Evolutionary conservation across 2,888 invertebrate genomes (phyloP), one percentile per base, ranked within the genome.

Genomic region (Altica lythri): DNA sequence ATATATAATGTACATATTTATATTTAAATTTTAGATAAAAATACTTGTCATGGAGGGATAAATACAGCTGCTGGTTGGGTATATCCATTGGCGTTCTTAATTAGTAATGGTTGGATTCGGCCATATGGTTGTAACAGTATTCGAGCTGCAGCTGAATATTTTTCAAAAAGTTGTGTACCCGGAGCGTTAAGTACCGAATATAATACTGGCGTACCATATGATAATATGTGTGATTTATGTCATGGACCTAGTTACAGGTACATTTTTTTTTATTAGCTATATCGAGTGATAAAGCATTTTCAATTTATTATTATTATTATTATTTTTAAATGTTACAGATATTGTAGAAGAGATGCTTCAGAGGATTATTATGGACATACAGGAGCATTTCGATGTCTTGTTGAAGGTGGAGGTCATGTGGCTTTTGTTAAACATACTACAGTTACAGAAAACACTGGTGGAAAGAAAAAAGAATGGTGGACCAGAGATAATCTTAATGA

Each of bases 381-480:
- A 8, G 95, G 93, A 62, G 95, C 94, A 0, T 86, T 95, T 57
- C 82, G 93, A 32, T 97, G 97, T 73, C 82, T 97, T 57, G 91
- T 94, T 1, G 96, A 96, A 77, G 94, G 96, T 25, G 95, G 95
- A 2, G 97, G 97, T 0, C 88, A 93, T 70, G 94, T 97, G 3
- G 96, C 97, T 0, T 97, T 97, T 77, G 92, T 94, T 29, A 90
- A 95, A 51, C 97, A 97, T 77, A 90, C 92, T 1, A 95, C 96
- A 0, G 92, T 95, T 0, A 84, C 86, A 43, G 95, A 95, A 72
- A 95, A 91, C 71, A 90, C 93, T 0, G 93, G 92, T 55, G 95
- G 96, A 0, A 87, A 94, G 59, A 86, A 95, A 43, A 83, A 85
- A 57, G 94, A 94, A 73, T 92, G 89, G 79, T 97, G 97, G 97